phyloP scores from a whole-genome alignment of 1,140 invertebrate genomes.

The Pomacea maculata region DNA sequence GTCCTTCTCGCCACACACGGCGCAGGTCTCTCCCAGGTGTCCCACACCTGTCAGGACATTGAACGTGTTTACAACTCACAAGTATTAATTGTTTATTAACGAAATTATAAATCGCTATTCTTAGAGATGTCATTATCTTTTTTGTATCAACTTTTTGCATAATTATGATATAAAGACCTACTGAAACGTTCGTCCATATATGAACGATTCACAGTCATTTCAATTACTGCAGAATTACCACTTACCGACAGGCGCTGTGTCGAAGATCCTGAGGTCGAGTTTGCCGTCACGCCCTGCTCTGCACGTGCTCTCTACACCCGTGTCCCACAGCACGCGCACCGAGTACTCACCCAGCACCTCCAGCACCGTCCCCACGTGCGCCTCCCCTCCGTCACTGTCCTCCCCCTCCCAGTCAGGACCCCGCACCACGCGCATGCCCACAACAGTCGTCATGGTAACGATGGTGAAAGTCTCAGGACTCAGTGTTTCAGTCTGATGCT shows the following conservation, averaged over 20 bases:
- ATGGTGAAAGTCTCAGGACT: background rate
- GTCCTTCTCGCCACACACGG: slow-evolving; percentile 4
- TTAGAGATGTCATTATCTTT: too few relatives aligned
- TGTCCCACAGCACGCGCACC: slow-evolving; percentile 38
- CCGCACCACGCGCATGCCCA: slow-evolving; percentile 33
- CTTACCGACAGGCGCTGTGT: slow-evolving; percentile 31
- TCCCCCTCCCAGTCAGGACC: slow-evolving; percentile 35
- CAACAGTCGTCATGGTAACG: background rate
- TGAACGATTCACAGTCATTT: background rate
- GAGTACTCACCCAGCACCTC: background rate
- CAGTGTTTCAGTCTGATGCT: too few relatives aligned
- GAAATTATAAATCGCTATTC: too few relatives aligned
- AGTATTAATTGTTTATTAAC: too few relatives aligned
- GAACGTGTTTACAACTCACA: too few relatives aligned
- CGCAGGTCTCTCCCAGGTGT: background rate
- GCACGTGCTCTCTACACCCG: slow-evolving; percentile 23
- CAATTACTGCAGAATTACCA: background rate
- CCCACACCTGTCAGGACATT: background rate
- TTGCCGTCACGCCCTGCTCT: slow-evolving; percentile 19
- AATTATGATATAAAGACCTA: too few relatives aligned
- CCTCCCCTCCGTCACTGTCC: slow-evolving; percentile 32
- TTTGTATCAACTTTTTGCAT: too few relatives aligned
- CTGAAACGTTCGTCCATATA: too few relatives aligned
- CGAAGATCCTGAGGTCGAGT: slow-evolving; percentile 34
- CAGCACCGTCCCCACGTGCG: slow-evolving; percentile 32